These are phyloP conservation scores for Otus sunia DNA, from an alignment of 2,113 vertebrate genomes.

Conservation along the genomic window DNA sequence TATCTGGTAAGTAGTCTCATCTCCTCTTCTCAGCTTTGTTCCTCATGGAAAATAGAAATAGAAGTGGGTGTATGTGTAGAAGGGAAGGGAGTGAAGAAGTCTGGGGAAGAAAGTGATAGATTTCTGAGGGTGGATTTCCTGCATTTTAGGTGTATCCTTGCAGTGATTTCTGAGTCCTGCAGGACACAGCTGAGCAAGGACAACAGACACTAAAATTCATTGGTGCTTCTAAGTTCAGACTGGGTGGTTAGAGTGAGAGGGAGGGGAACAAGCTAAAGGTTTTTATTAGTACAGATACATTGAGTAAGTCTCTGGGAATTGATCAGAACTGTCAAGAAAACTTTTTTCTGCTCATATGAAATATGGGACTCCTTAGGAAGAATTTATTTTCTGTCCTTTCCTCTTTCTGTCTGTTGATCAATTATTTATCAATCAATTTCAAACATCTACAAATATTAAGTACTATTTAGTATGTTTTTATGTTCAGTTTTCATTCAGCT, in stretches of 20 bases:
- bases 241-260: neutral
- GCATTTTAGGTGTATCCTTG: neutral
- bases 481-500: neutral
- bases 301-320: neutral
- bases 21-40: neutral
- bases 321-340: neutral
- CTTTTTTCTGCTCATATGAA: neutral
- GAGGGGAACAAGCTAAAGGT: neutral
- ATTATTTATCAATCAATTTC: neutral
- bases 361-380: neutral
- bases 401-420: neutral
- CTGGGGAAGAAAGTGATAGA: neutral
- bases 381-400: neutral
- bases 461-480: neutral
- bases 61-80: neutral
- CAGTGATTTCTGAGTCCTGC: neutral
- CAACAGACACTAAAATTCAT: neutral
- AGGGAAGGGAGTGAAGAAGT: neutral
- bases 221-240: neutral
- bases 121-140: neutral
- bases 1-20: neutral
- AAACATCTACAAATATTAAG: neutral
- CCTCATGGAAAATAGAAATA: neutral
- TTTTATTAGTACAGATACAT: neutral
- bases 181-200: neutral